Conservation (phyloP, 2,113 vertebrate species). For the Columba livia region DNA sequence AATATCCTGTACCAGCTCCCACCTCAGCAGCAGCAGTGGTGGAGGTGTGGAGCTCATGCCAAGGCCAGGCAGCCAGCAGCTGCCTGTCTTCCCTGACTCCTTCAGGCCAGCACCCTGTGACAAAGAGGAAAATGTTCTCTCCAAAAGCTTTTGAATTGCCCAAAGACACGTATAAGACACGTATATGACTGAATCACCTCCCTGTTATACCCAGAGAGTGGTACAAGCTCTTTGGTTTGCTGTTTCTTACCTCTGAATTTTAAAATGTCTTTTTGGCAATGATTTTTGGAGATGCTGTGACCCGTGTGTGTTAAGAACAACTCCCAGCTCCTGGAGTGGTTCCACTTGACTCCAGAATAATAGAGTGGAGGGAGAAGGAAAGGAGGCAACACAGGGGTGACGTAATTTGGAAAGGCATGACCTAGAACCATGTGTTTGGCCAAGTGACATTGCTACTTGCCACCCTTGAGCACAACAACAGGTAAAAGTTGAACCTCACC, state of each 20-base stretch:
- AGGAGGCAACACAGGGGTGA: rapidly evolving
- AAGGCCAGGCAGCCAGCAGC: rapidly evolving
- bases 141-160: neutral
- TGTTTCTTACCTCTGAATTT: neutral
- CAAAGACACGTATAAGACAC: neutral
- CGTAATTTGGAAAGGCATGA: neutral
- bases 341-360: neutral
- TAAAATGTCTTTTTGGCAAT: neutral
- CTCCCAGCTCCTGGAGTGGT: rapidly evolving
- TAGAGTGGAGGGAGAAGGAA: rapidly evolving
- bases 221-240: neutral
- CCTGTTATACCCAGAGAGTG: neutral
- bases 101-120: neutral
- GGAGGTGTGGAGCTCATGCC: rapidly evolving
- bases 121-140: neutral
- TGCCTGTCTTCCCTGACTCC: neutral
- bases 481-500: neutral
- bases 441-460: neutral
- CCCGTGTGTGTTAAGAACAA: neutral
- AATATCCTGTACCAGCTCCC: neutral
- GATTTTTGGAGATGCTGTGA: neutral
- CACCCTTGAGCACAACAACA: neutral
- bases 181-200: neutral
- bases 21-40: rapidly evolving
- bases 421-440: rapidly evolving